Evolutionary conservation across 2,113 vertebrate species (phyloP).

Genomic region (Nettapus auritus): DNA sequence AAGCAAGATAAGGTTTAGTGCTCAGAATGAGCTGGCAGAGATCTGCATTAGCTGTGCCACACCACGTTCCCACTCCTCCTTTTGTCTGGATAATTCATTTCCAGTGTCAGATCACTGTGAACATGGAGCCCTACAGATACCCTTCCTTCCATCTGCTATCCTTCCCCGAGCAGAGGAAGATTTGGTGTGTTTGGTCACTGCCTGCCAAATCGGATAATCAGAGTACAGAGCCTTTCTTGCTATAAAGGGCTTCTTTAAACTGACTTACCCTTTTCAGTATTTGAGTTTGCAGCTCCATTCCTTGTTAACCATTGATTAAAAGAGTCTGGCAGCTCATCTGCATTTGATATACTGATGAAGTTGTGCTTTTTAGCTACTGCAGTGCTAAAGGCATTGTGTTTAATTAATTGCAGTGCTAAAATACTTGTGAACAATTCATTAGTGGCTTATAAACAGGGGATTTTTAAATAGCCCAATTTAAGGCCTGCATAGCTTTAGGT

Average conservation of each 20-base stretch:
- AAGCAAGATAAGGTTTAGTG: neutral
- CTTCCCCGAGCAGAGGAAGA: neutral
- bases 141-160: neutral
- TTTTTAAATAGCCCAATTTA: neutral
- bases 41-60: fast-evolving
- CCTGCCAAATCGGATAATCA: neutral
- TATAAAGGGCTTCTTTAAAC: neutral
- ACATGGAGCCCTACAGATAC: neutral
- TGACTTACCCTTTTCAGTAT: neutral
- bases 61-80: neutral
- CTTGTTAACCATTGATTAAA: neutral
- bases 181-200: neutral
- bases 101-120: neutral
- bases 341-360: neutral
- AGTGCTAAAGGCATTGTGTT: neutral
- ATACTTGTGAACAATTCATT: neutral
- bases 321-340: neutral
- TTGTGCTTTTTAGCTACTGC: neutral
- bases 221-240: neutral
- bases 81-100: neutral
- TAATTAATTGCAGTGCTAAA: slow-evolving; percentile 6
- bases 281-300: neutral
- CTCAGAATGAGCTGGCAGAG: neutral
- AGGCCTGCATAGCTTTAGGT: neutral
- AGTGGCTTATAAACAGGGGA: neutral